Conservation (phyloP, 2,113 vertebrate genomes). For the Suncus etruscus region DNA sequence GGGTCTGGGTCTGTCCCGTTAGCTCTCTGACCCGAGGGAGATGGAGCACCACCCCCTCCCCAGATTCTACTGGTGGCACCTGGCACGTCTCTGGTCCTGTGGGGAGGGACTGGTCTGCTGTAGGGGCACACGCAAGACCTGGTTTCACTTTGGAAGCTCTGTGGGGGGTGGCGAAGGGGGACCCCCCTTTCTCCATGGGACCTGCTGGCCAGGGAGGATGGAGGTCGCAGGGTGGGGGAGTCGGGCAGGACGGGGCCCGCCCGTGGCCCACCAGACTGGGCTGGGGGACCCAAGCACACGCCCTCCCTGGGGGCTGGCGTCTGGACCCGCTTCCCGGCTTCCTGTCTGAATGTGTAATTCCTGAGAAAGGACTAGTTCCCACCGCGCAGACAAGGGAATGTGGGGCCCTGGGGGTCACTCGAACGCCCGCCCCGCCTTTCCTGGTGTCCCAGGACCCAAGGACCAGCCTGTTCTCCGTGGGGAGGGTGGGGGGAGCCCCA, state of each 20-base stretch:
- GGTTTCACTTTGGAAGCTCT: conserved; percentile 84
- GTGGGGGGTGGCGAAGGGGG: too few species aligned
- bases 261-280: not conserved
- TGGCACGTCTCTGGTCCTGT: conserved; percentile 75
- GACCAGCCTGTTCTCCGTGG: too few species aligned
- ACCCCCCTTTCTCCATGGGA: too few species aligned
- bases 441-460: too few species aligned
- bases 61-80: conserved; percentile 73
- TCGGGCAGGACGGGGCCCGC: too few species aligned
- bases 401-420: too few species aligned
- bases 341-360: not conserved
- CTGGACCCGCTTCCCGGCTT: not conserved
- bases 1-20: conserved; percentile 58
- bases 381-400: not conserved
- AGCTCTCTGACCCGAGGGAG: conserved; percentile 70
- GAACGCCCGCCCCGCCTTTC: too few species aligned
- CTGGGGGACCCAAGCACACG: not conserved
- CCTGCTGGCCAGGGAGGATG: too few species aligned
- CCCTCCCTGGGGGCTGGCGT: not conserved
- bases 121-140: conserved; percentile 65
- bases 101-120: too few species aligned
- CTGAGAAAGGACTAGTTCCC: not conserved
- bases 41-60: conserved; percentile 52
- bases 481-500: too few species aligned
- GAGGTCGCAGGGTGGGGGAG: too few species aligned